These are phyloP conservation scores for Carcharodon carcharias DNA, from an alignment of 2,797 vertebrate genomes.

Conservation along the genomic window DNA sequence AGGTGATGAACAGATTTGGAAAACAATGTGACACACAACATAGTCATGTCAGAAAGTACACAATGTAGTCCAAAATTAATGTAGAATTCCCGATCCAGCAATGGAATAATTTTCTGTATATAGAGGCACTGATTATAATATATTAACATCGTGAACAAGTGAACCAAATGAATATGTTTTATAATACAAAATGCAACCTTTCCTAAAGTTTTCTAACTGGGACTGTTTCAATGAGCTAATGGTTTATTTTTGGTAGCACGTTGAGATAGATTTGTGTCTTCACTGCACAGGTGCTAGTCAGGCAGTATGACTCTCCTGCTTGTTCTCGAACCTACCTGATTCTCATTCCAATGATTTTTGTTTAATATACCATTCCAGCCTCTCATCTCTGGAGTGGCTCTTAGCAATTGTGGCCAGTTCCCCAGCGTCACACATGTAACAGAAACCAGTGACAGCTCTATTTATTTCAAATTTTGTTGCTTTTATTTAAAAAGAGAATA, in stretches of 20 bases:
- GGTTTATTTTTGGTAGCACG: neutral
- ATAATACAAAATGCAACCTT: neutral
- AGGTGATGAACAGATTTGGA: neutral
- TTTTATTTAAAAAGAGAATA: neutral
- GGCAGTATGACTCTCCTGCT: neutral
- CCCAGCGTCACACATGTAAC: neutral
- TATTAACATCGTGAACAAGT: neutral
- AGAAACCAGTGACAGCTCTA: neutral
- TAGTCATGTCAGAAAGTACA: neutral
- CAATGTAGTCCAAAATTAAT: neutral
- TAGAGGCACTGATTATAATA: neutral
- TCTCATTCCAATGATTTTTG: neutral
- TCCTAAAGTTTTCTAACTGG: neutral
- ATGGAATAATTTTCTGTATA: neutral
- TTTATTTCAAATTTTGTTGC: neutral
- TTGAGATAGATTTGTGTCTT: neutral
- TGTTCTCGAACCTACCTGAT: neutral
- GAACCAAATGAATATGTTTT: neutral
- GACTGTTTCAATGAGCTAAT: neutral
- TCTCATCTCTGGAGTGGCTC: neutral
- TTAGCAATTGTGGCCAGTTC: neutral
- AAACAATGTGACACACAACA: neutral
- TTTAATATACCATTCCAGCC: neutral
- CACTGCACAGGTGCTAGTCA: neutral
- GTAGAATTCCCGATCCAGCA: neutral